Conservation (phyloP, 1,140 invertebrate genomes). For the Penaeus chinensis region DNA sequence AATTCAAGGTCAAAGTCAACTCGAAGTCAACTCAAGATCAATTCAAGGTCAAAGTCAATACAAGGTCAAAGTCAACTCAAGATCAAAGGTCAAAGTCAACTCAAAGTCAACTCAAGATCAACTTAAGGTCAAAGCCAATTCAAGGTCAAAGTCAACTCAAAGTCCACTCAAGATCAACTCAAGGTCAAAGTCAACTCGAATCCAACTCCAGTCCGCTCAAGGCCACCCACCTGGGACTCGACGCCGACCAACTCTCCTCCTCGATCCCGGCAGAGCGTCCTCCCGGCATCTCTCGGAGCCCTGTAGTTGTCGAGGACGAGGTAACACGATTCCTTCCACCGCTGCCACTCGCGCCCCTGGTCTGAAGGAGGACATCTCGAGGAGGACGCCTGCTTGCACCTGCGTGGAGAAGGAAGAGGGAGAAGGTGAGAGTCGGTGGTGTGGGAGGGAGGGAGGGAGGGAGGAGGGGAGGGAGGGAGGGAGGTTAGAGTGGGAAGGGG, state of each 20-base stretch:
- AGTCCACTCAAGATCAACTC: too few relatives aligned
- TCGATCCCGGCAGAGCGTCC: conserved; percentile 14
- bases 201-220: too few relatives aligned
- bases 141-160: too few relatives aligned
- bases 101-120: too few relatives aligned
- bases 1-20: too few relatives aligned
- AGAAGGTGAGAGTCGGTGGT: neutral
- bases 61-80: too few relatives aligned
- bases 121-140: too few relatives aligned
- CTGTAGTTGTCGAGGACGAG: conserved; percentile 36
- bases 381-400: conserved; percentile 20
- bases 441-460: neutral
- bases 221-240: neutral
- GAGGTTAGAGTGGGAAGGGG: too few relatives aligned
- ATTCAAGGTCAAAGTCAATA: too few relatives aligned
- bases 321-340: conserved; percentile 39
- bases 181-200: neutral
- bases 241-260: conserved; percentile 14
- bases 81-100: too few relatives aligned
- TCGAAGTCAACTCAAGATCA: too few relatives aligned
- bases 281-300: neutral
- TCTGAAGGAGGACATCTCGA: conserved; percentile 16
- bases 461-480: neutral
- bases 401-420: neutral
- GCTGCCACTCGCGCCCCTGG: conserved; percentile 14